Evolutionary conservation across 2,797 vertebrate species (phyloP), one percentile per base, ranked within the genome.

Genomic region (Calcarius lapponicus): DNA sequence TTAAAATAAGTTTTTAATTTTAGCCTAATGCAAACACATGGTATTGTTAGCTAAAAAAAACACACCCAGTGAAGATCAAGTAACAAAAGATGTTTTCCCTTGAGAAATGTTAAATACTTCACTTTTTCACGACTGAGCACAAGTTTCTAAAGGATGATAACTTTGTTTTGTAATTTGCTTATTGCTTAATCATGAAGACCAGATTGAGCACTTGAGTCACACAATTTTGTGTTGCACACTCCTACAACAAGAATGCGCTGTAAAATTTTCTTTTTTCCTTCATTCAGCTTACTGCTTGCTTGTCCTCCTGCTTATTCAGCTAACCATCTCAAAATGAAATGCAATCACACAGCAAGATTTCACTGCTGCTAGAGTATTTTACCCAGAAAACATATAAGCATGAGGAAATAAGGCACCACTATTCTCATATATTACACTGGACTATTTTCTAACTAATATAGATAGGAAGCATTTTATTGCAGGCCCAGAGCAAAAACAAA

Each of bases 121-220:
- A 3, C 72, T 93, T 92, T 93, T 96, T 96, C 95, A 95, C 45
- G 4, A 97, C 38, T 5, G 15, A 96, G 85, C 65, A 86, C 42
- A 93, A 95, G 93, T 96, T 97, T 96, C 95, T 93, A 95, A 96
- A 97, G 56, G 69, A 90, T 19, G 92, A 93, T 90, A 90, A 97
- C 91, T 90, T 90, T 62, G 75, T 88, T 93, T 95, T 92, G 70
- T 66, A 90, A 93, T 95, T 95, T 86, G 93, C 88, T 93, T 91
- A 88, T 88, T 94, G 85, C 96, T 93, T 92, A 95, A 94, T 95
- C 93, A 91, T 61, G 62, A 93, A 95, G 88, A 93, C 94, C 90
- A 96, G 66, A 64, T 90, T 97, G 93, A 92, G 92, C 80, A 38
- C 38, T 56, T 94, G 94, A 96, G 93, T 96, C 96, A 96, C 92